Conservation (phyloP, 2,113 vertebrate genomes). For the Ammodytes dubius region DNA sequence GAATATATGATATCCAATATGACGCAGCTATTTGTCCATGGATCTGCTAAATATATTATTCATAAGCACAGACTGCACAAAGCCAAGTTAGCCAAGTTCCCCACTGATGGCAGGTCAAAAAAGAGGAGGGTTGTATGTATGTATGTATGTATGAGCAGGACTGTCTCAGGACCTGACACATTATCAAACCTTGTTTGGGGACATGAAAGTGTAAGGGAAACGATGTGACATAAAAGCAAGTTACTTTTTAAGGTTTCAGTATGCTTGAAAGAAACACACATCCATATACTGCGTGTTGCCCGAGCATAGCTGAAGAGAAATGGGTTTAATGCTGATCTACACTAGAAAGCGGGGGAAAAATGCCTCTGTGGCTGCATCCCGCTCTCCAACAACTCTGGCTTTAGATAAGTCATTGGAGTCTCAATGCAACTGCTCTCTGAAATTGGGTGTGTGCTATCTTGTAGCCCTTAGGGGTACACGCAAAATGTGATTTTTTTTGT, state of each 20-base stretch:
- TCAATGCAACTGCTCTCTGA: neutral
- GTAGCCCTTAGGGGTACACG: too few species aligned
- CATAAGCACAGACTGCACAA: too few species aligned
- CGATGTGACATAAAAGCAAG: neutral
- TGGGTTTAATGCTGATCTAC: neutral
- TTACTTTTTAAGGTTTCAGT: neutral
- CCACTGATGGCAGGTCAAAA: too few species aligned
- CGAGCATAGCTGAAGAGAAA: neutral
- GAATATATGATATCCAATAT: neutral
- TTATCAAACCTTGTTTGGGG: neutral
- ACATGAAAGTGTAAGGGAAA: neutral
- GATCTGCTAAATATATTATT: neutral
- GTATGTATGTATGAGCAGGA: neutral
- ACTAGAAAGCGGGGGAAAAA: neutral
- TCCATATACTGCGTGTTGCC: too few species aligned
- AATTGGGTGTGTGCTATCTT: neutral
- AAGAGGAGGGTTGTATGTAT: neutral
- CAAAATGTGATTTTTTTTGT: too few species aligned
- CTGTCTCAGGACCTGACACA: neutral
- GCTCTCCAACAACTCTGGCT: too few species aligned
- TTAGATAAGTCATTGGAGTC: neutral
- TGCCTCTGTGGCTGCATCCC: neutral
- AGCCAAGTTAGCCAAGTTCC: too few species aligned
- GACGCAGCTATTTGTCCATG: neutral
- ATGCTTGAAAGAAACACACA: neutral